Conservation (phyloP, 2,113 vertebrate genomes). For the Alligator sinensis region DNA sequence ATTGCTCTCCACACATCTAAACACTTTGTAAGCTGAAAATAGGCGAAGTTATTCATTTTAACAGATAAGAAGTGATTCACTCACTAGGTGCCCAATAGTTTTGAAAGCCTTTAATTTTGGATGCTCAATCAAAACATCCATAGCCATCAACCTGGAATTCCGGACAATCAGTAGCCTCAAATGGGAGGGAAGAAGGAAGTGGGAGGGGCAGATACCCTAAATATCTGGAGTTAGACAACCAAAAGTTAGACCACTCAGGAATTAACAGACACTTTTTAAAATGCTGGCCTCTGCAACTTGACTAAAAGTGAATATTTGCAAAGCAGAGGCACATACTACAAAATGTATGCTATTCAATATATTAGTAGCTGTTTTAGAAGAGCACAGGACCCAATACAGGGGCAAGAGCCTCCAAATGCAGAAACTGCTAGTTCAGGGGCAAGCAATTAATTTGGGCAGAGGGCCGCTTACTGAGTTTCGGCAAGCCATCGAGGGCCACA, state of each 20-base stretch:
- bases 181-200: no score
- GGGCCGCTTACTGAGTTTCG: no score
- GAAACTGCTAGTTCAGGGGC: background rate
- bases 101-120: background rate
- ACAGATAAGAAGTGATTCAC: no score
- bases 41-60: background rate
- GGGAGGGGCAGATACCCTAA: background rate
- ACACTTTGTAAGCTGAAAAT: background rate
- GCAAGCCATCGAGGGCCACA: no score
- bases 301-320: background rate
- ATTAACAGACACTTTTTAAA: background rate
- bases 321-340: no score
- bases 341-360: background rate
- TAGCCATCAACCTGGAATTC: background rate
- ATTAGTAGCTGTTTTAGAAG: background rate
- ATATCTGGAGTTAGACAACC: background rate
- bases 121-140: background rate
- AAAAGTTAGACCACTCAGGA: background rate
- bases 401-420: background rate
- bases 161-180: no score
- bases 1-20: background rate
- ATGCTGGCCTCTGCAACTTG: background rate
- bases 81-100: background rate
- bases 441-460: no score
- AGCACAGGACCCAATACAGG: background rate